These are phyloP conservation scores for Camponotus pennsylvanicus DNA, from an alignment of 1,140 invertebrate species.

Conservation along the genomic window DNA sequence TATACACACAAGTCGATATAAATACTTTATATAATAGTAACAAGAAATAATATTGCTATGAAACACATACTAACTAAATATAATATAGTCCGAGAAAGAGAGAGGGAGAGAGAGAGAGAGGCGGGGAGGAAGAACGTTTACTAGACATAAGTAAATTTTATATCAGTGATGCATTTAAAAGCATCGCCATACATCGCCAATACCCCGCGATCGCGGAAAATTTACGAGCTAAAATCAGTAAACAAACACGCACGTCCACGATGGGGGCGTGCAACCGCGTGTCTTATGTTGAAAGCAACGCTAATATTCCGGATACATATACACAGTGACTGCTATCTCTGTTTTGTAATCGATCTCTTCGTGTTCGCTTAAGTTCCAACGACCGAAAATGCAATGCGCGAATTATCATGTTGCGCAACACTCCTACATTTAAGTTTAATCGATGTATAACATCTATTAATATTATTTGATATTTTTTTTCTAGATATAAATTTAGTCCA, in stretches of 20 bases:
- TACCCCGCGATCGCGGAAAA: constrained; percentile 64
- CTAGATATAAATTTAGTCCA: constrained; percentile 80
- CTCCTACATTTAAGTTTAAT: constrained; percentile 82
- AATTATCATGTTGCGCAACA: constrained; percentile 65
- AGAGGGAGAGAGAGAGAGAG: not conserved
- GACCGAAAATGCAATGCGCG: constrained; percentile 65
- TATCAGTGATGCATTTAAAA: constrained; percentile 83
- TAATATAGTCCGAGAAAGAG: constrained; percentile 73
- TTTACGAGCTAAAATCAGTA: constrained; percentile 68
- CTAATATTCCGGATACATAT: constrained; percentile 63
- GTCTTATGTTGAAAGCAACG: constrained; percentile 45
- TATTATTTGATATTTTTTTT: constrained; percentile 85
- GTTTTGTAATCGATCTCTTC: constrained; percentile 83
- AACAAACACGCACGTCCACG: constrained; percentile 62
- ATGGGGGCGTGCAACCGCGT: constrained; percentile 55
- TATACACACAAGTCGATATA: constrained; percentile 84
- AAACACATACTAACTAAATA: constrained; percentile 80
- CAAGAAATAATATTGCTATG: constrained; percentile 81
- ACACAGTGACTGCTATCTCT: constrained; percentile 69
- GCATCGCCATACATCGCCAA: constrained; percentile 79
- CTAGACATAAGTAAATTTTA: constrained; percentile 85
- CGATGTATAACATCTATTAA: constrained; percentile 80
- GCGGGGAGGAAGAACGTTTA: constrained; percentile 74
- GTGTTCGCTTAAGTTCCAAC: constrained; percentile 76
- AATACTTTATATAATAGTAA: constrained; percentile 85